phyloP scores from a whole-genome alignment of 92 coral and sea anemone genomes.

The Porites rus region DNA sequence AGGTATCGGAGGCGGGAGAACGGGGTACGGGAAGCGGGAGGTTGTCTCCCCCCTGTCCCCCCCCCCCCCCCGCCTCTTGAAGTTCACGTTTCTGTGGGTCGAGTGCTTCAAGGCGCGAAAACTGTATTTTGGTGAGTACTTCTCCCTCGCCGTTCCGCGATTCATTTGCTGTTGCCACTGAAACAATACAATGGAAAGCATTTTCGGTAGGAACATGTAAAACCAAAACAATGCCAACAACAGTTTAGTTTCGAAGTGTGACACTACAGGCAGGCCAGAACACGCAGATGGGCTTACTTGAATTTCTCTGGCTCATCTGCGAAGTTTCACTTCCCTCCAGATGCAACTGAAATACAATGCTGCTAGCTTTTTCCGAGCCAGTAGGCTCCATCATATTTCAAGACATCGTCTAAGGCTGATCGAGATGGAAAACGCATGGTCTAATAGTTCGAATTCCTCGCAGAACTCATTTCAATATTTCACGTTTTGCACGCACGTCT shows the following conservation, averaged over 20 bases:
- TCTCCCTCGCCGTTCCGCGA: constrained; percentile 29
- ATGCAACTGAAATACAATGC: constrained; percentile 70
- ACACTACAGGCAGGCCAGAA: too few species aligned
- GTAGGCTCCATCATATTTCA: constrained; percentile 78
- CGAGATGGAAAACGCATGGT: constrained; percentile 1
- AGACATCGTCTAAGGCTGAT: neutral
- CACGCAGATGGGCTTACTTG: constrained; percentile 7
- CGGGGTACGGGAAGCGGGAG: too few species aligned
- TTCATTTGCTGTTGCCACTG: constrained; percentile 59
- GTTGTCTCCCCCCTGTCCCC: too few species aligned
- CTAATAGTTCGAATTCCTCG: neutral
- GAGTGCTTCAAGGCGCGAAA: constrained; percentile 94
- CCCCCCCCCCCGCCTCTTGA: constrained; percentile 88
- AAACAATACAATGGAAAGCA: neutral
- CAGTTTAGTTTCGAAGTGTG: neutral
- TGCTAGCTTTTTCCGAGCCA: constrained; percentile 60
- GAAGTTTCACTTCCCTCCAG: constrained; percentile 76
- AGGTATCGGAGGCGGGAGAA: too few species aligned
- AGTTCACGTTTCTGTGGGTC: constrained; percentile 95
- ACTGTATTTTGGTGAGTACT: constrained; percentile 24
- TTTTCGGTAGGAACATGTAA: too few species aligned
- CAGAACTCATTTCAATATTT: neutral
- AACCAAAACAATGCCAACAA: too few species aligned
- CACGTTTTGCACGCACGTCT: neutral
- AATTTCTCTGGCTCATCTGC: constrained; percentile 34